Base-by-base conservation (phyloP, 2,888 invertebrate species). In the Epirrhoe alternata region DNA sequence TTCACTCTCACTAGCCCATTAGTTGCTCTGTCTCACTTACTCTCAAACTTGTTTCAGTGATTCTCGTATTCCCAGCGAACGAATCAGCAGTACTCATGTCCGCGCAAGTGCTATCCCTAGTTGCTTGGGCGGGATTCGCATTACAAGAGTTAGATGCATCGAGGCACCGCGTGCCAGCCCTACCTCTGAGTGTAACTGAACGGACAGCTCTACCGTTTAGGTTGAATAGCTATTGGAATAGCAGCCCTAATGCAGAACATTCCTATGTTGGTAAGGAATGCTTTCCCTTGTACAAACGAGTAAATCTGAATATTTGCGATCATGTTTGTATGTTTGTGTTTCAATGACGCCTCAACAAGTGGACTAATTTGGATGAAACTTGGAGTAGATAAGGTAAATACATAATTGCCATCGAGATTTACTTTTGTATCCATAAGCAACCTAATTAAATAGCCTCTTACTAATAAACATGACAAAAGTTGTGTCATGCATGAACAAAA, bases 1-100 rank as follows among this genome's bases (percentile, higher is more conserved):
- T 16, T 50, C 10, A 16, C 10, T 24, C 17, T 50, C 45, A 56
- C 50, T 12, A 12, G 12, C 38, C 10, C 38, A 12, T 12, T 10
- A 0, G 7, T 6, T 6, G 14, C 47, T 47, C 47, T 14, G 12
- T 14, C 16, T 17, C 14, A 24, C 38, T 45, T 45, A 45, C 55
- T n/a, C 14, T 16, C 33, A 16, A 35, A 53, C 30, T 38, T 42
- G 5, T 65, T 60, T 6, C 71, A 92, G 92, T 87, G 38, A 90
- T 92, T 49, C 77, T 93, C 61, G 86, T 92, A 16, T 93, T 92
- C 63, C 92, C 92, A 0, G 86, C 92, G 0, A 89, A 92, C 67
- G 92, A 92, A 1, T 77, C 86, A 0, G 75, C 83, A 35, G 92
- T 92, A 5, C 50, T 81, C 8, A 86, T 92, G 86, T 75, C 85